Conservation (phyloP, 1,140 invertebrate genomes). For the Heliconius nattereri region DNA sequence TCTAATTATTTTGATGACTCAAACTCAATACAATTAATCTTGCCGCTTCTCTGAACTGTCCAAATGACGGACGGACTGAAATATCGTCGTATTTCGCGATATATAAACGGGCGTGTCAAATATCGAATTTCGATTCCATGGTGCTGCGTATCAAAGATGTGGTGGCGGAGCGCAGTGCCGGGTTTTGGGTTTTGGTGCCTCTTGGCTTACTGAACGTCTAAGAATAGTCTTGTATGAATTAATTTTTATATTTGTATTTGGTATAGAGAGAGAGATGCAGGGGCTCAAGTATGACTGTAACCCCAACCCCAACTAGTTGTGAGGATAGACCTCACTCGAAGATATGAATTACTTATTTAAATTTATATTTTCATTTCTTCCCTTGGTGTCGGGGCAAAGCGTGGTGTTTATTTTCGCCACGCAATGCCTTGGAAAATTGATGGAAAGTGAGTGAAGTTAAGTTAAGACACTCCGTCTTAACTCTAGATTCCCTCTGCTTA, state of each 20-base stretch:
- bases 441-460: too few relatives aligned
- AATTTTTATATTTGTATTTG: neutral
- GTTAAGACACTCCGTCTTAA: too few relatives aligned
- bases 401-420: too few relatives aligned
- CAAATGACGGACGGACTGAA: conserved; percentile 76
- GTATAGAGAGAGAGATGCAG: too few relatives aligned
- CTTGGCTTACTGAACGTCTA: neutral
- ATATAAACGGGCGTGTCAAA: conserved; percentile 74
- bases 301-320: too few relatives aligned
- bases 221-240: conserved; percentile 26
- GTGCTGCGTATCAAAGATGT: conserved; percentile 78
- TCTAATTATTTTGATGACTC: conserved; percentile 82
- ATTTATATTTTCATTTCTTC: too few relatives aligned
- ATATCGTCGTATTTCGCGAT: conserved; percentile 79
- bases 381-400: too few relatives aligned
- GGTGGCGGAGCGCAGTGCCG: conserved; percentile 65
- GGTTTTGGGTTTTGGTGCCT: neutral
- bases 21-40: conserved; percentile 81
- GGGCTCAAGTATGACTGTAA: too few relatives aligned
- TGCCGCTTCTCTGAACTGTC: conserved; percentile 80
- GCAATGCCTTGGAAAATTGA: too few relatives aligned
- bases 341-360: too few relatives aligned
- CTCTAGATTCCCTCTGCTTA: too few relatives aligned
- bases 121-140: conserved; percentile 80
- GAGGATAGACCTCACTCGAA: too few relatives aligned